Evolutionary conservation across 2,888 invertebrate species (phyloP).

Genomic region (Agriopis marginaria): DNA sequence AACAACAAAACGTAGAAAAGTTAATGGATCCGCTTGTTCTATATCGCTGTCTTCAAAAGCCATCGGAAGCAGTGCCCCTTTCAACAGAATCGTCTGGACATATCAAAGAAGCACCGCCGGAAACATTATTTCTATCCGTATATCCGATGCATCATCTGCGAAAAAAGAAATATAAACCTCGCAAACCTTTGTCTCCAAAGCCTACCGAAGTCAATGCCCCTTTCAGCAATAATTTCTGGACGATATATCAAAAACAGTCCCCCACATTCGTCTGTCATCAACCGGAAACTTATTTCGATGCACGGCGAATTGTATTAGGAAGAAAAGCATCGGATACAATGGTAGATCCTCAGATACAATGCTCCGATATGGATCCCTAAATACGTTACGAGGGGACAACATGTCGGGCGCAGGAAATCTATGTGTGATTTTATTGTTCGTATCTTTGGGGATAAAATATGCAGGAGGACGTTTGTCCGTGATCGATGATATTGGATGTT

Average conservation of each 20-base stretch:
- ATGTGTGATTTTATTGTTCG: slow-evolving; percentile 51
- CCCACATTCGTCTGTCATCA: slow-evolving; percentile 50
- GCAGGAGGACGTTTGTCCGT: slow-evolving; percentile 44
- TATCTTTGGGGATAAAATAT: slow-evolving; percentile 48
- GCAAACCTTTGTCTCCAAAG: slow-evolving; percentile 45
- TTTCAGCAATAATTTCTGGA: slow-evolving; percentile 63
- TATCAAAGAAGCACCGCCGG: slow-evolving; percentile 30
- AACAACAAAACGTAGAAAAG: slow-evolving; percentile 12
- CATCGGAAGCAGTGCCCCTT: slow-evolving; percentile 30
- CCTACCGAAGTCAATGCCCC: slow-evolving; percentile 46
- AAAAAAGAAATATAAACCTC: slow-evolving; percentile 38
- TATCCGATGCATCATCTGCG: slow-evolving; percentile 22
- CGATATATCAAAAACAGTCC: slow-evolving; percentile 63
- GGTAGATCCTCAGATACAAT: slow-evolving; percentile 46
- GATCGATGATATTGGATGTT: slow-evolving; percentile 44
- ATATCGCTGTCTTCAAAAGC: slow-evolving; percentile 27
- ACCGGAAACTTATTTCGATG: slow-evolving; percentile 65
- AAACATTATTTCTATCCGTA: slow-evolving; percentile 28
- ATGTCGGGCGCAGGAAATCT: slow-evolving; percentile 48
- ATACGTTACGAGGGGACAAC: slow-evolving; percentile 50
- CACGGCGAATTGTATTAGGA: slow-evolving; percentile 64
- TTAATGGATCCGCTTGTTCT: slow-evolving; percentile 26
- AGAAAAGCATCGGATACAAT: slow-evolving; percentile 52
- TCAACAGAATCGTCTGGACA: slow-evolving; percentile 29
- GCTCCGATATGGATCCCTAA: slow-evolving; percentile 51